Base-by-base conservation (phyloP, 2,888 invertebrate species). In the Nyleta sp. region DNA sequence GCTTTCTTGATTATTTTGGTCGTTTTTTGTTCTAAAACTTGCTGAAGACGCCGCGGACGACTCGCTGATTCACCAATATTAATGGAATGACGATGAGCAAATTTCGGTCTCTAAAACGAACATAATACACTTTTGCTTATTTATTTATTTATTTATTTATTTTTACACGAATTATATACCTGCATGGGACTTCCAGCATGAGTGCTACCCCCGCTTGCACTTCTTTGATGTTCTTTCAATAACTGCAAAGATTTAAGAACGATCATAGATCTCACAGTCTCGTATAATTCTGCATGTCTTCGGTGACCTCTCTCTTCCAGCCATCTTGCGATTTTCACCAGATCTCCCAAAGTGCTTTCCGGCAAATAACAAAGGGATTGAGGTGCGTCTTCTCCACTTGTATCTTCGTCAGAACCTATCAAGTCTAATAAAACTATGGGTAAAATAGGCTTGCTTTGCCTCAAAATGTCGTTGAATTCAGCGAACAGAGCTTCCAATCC, bases 361-460 rank as follows among this genome's bases (percentile, higher is more conserved):
- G 96, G 94, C 55, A 96, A 92, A 85, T 95, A 95, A 64, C 94
- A 93, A 18, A 95, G 92, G 1, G 94, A 92, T 33, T 91, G 90
- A 1, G 93, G 92, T 20, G 92, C 92, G 84, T 94, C 94, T 84
- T 94, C 94, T 6, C 87, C 85, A 33, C 90, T 91, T 1, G 90
- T 92, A 92, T 97, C 97, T 90, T 97, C 97, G 90, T 97, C 97
- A 64, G 95, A 93, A 80, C 95, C 95, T 35, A 98, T 95, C 85
- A 97, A 92, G 88, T 98, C 98, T 87, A 98, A 92, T 8, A 99
- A 92, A n/a, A 95, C 94, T 1, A 97, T 95, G 0, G 98, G 96
- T 17, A 96, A 94, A 62, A 98, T 92, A 0, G 97, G 96, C 80
- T 95, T 94, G 71, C 97, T 97, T 91, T 98, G 96, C 78, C 97